A percentile compares a stretch with the other conserved stretches of the same genome.
Conservation (phyloP, 2,797 vertebrate genomes). For the Okamejei kenojei region DNA sequence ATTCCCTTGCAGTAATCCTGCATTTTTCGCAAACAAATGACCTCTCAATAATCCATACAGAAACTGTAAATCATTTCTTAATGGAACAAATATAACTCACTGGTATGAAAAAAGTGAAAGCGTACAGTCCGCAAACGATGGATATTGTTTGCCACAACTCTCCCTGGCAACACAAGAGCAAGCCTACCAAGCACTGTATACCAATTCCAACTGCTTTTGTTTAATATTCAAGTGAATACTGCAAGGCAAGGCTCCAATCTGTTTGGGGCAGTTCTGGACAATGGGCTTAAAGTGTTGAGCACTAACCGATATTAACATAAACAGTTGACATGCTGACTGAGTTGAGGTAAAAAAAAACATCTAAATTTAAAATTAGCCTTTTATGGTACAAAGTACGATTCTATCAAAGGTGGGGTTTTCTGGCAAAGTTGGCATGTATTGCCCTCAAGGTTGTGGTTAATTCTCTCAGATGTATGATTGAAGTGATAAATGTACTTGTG, state of each 20-base stretch:
- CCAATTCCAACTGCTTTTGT: neutral
- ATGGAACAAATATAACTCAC: neutral
- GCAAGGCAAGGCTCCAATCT: slow-evolving; percentile 16
- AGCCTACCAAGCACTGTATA: neutral
- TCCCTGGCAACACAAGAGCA: neutral
- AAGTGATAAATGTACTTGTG: neutral
- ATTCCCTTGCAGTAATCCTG: neutral
- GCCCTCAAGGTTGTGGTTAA: neutral
- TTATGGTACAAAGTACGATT: neutral
- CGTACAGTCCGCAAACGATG: too few relatives aligned
- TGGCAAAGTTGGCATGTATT: neutral
- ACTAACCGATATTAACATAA: neutral
- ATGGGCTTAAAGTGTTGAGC: neutral
- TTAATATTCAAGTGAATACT: neutral
- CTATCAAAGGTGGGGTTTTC: neutral
- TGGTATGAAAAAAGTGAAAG: neutral
- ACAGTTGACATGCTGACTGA: neutral
- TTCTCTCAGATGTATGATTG: neutral
- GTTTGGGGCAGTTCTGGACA: neutral
- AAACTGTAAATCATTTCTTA: neutral
- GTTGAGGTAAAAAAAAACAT: neutral
- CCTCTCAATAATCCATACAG: neutral
- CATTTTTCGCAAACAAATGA: neutral
- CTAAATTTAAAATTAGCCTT: neutral
- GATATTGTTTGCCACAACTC: neutral